Conservation (phyloP, 2,888 invertebrate species). For the Trichogramma evanescens region DNA sequence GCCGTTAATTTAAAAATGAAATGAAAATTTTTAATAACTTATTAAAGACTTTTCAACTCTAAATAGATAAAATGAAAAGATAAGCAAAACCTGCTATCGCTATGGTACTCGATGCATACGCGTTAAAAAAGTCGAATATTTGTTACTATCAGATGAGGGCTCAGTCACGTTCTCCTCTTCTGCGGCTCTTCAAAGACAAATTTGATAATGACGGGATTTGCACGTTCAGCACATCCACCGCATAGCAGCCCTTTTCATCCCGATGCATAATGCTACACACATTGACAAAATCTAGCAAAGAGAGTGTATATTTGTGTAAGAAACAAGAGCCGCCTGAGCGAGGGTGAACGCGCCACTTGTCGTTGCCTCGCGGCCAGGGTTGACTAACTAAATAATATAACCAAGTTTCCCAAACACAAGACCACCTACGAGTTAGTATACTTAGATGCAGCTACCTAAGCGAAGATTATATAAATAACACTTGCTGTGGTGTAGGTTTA, state of each 20-base stretch:
- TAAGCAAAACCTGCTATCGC: too few relatives aligned
- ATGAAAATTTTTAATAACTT: too few relatives aligned
- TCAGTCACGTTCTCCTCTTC: slow-evolving; percentile 18
- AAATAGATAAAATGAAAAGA: too few relatives aligned
- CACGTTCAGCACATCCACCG: slow-evolving; percentile 31
- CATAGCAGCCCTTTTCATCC: neutral
- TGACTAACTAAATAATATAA: slow-evolving; percentile 44
- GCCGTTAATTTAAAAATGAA: too few relatives aligned
- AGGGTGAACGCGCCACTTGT: slow-evolving; percentile 37
- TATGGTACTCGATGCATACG: too few relatives aligned
- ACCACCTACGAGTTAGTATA: too few relatives aligned
- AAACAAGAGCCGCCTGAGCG: slow-evolving; percentile 9
- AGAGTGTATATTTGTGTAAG: slow-evolving; percentile 2
- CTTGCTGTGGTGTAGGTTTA: too few relatives aligned
- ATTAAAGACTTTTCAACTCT: too few relatives aligned
- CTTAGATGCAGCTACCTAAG: neutral
- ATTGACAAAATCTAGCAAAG: neutral
- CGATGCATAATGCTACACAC: too few relatives aligned
- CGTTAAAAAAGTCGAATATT: slow-evolving; percentile 1
- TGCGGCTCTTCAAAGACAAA: slow-evolving; percentile 21
- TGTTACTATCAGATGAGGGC: slow-evolving; percentile 12
- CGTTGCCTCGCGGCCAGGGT: slow-evolving; percentile 44
- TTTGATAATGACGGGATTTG: slow-evolving; percentile 44
- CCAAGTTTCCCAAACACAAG: slow-evolving; percentile 39
- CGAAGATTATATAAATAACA: neutral